Conservation (phyloP, 2,113 vertebrate species). For the Corythornis vintsioides region DNA sequence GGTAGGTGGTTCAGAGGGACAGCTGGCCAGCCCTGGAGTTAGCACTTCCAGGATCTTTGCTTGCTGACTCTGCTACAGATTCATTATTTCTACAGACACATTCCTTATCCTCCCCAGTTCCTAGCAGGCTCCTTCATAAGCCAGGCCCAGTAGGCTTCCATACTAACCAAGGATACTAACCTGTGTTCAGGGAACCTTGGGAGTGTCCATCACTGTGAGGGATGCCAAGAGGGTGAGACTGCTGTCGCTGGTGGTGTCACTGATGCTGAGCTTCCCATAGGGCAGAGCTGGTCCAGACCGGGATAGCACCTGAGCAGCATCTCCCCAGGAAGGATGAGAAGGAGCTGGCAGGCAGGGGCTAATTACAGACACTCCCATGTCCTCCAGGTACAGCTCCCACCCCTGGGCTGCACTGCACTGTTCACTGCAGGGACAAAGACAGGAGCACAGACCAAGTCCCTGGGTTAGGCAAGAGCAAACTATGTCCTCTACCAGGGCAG, state of each 20-base stretch:
- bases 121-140: background rate
- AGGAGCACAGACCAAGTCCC: background rate
- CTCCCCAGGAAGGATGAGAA: accelerated
- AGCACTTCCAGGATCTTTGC: background rate
- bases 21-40: background rate
- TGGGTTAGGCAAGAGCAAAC: background rate
- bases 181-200: background rate
- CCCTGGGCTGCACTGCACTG: background rate
- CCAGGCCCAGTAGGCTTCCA: background rate
- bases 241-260: background rate
- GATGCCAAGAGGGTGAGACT: background rate
- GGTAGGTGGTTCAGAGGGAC: too few relatives aligned
- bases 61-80: background rate
- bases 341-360: background rate
- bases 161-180: background rate
- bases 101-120: background rate
- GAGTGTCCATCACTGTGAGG: background rate
- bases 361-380: background rate
- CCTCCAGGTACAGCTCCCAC: background rate
- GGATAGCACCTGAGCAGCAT: background rate
- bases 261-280: background rate
- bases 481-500: accelerated
- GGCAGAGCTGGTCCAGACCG: background rate
- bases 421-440: background rate
- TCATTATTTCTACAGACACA: background rate